A percentile compares a stretch with the other conserved stretches of the same genome.
Evolutionary conservation across 2,797 vertebrate species (phyloP).

Genomic region (Esox masquinongy): DNA sequence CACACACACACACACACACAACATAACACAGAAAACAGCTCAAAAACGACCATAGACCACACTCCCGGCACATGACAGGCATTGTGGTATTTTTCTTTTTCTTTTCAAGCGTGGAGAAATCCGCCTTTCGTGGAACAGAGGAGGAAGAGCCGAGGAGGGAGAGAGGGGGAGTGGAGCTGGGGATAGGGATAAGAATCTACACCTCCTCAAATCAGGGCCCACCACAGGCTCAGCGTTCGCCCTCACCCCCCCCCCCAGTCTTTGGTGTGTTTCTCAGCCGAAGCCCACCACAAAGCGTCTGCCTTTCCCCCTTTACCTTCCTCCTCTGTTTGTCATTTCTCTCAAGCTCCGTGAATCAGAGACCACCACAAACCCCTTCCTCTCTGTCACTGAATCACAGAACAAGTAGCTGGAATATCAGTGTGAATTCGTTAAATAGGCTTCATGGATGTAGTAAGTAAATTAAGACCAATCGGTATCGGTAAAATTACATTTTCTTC

Average conservation of each 20-base stretch:
- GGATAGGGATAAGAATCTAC: constrained; percentile 69
- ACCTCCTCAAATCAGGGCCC: constrained; percentile 76
- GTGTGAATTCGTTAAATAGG: neutral
- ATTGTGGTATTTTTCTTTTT: constrained; percentile 62
- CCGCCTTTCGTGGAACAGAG: constrained; percentile 81
- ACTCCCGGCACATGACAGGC: constrained; percentile 44
- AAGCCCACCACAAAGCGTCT: constrained; percentile 73
- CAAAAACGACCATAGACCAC: constrained; percentile 46
- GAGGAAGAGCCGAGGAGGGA: constrained; percentile 78
- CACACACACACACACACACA: constrained; percentile 9
- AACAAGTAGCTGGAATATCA: neutral
- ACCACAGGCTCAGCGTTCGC: constrained; percentile 50
- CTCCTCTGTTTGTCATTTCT: constrained; percentile 47
- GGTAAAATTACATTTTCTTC: neutral
- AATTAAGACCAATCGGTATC: neutral
- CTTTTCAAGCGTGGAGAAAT: constrained; percentile 69
- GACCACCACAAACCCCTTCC: constrained; percentile 73
- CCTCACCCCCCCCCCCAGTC: constrained; percentile 30
- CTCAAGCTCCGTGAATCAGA: constrained; percentile 69
- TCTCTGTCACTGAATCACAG: constrained; percentile 19
- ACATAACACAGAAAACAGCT: neutral
- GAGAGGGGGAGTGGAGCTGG: constrained; percentile 59
- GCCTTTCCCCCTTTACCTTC: constrained; percentile 54
- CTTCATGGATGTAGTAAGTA: neutral
- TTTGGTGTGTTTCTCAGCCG: constrained; percentile 55